Percentiles rank a stretch among this genome's conserved stretches.
Evolutionary conservation across 2,888 invertebrate species (phyloP).

Genomic region (Chesias legatella): DNA sequence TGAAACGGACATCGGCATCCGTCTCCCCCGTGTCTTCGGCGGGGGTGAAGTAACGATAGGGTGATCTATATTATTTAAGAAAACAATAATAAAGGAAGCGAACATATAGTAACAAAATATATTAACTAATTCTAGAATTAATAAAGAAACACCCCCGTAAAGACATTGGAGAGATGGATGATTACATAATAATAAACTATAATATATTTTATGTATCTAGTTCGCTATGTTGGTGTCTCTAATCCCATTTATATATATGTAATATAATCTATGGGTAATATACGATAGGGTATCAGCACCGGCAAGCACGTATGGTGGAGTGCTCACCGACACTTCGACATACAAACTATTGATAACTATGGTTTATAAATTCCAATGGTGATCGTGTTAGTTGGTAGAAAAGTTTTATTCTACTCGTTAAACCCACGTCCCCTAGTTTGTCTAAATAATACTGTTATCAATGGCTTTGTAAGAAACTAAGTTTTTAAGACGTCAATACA

Average conservation of each 20-base stretch:
- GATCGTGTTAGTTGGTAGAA: constrained; percentile 65
- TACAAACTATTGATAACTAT: constrained; percentile 68
- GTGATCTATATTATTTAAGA: constrained; percentile 43
- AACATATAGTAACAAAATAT: constrained; percentile 68
- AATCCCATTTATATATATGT: constrained; percentile 62
- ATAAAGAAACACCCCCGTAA: constrained; percentile 52
- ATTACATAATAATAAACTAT: constrained; percentile 46
- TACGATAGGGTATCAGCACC: constrained; percentile 52
- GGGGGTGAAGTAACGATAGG: constrained; percentile 52
- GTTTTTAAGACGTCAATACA: constrained; percentile 53
- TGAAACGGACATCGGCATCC: constrained; percentile 38
- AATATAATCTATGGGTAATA: constrained; percentile 66
- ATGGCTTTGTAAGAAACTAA: constrained; percentile 78
- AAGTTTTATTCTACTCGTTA: constrained; percentile 61
- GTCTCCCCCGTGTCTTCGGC: constrained; percentile 43
- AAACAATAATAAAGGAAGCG: constrained; percentile 64
- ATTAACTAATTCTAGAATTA: constrained; percentile 64
- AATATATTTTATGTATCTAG: constrained; percentile 67
- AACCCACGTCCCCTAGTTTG: constrained; percentile 70
- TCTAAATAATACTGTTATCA: constrained; percentile 80
- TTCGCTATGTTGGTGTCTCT: constrained; percentile 77
- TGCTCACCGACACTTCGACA: constrained; percentile 55
- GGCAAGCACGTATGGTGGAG: constrained; percentile 44
- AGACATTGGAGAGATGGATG: constrained; percentile 45
- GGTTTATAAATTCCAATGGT: constrained; percentile 53